Percentiles rank a stretch among this genome's conserved stretches.
Evolutionary conservation across 2,113 vertebrate species (phyloP).

Genomic region (Sialia sialis): DNA sequence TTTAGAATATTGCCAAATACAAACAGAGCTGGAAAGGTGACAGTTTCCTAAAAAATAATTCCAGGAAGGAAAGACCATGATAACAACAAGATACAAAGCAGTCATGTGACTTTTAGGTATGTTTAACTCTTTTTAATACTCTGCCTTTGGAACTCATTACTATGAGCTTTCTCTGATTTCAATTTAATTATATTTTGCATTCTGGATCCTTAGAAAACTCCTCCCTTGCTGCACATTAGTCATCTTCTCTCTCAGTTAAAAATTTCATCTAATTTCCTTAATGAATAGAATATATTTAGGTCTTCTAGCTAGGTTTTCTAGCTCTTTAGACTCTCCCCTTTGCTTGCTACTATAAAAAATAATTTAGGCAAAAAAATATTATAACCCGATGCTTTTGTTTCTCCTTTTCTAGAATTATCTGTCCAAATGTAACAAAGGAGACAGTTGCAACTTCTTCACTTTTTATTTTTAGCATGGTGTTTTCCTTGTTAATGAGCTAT

Average conservation of each 20-base stretch:
- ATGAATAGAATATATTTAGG: background rate
- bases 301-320: background rate
- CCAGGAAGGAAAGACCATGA: conserved; percentile 50
- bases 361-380: background rate
- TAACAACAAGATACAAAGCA: conserved; percentile 24
- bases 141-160: background rate
- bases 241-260: background rate
- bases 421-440: background rate
- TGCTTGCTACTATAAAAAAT: background rate
- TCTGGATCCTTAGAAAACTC: background rate
- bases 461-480: background rate
- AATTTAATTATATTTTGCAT: background rate
- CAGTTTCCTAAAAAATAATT: conserved; percentile 56
- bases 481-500: background rate
- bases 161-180: background rate
- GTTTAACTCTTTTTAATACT: conserved; percentile 7
- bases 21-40: conserved; percentile 46
- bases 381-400: background rate
- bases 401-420: background rate
- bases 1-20: conserved; percentile 24
- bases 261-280: background rate
- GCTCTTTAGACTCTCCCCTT: background rate
- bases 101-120: background rate
- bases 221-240: background rate
- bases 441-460: background rate